A percentile compares a stretch with the other conserved stretches of the same genome.
phyloP scores from a whole-genome alignment of 37 sponge, comb jelly and placozoan genomes.

The Lycopodina hypogea region DNA sequence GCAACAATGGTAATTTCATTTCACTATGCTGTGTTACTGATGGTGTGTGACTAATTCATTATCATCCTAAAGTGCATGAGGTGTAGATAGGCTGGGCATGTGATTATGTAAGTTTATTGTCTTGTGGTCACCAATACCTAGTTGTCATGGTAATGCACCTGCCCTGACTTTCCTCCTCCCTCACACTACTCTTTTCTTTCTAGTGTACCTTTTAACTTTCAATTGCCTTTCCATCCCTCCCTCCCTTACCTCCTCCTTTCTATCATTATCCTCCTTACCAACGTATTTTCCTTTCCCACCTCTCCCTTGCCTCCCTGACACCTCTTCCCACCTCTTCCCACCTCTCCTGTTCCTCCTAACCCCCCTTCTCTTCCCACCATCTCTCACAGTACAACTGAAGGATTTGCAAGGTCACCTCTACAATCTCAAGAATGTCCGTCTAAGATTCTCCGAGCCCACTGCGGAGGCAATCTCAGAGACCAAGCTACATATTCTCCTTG shows the following conservation, averaged over 20 bases:
- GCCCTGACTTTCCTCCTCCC: too few relatives aligned
- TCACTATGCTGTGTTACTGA: too few relatives aligned
- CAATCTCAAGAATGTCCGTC: slow-evolving; percentile 36
- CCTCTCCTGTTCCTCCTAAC: neutral
- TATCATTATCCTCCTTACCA: neutral
- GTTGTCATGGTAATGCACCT: too few relatives aligned
- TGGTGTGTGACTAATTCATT: neutral
- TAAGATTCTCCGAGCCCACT: slow-evolving; percentile 62
- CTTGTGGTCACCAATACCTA: too few relatives aligned
- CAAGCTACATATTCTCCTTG: slow-evolving; percentile 44
- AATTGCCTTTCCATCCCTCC: too few relatives aligned
- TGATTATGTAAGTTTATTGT: too few relatives aligned
- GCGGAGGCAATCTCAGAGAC: slow-evolving; percentile 27
- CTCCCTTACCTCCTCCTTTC: neutral
- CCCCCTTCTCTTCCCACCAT: too few relatives aligned
- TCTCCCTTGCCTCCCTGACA: too few relatives aligned
- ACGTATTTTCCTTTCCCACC: neutral
- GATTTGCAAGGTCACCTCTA: slow-evolving; percentile 68
- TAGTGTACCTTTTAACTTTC: too few relatives aligned
- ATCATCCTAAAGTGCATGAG: neutral
- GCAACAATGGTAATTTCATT: slow-evolving; percentile 55
- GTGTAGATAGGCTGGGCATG: too few relatives aligned
- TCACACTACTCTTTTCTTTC: neutral
- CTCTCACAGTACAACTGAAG: slow-evolving; percentile 47
- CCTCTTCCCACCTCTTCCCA: too few relatives aligned